Evolutionary conservation across 2,113 vertebrate species (phyloP).

Genomic region (Baryphthengus martii): DNA sequence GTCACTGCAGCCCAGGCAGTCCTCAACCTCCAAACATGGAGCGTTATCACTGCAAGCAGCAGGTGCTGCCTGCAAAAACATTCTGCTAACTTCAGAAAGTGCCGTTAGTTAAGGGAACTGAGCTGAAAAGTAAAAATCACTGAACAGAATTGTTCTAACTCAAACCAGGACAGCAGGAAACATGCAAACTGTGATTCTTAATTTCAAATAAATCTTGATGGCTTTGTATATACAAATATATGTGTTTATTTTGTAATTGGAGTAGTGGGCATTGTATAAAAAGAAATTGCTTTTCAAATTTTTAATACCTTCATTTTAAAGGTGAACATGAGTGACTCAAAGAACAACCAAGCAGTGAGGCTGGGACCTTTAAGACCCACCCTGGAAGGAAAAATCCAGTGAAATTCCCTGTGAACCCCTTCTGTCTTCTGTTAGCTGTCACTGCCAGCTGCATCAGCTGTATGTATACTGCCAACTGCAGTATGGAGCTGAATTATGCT

Average conservation of each 20-base stretch:
- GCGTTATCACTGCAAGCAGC: too few species aligned
- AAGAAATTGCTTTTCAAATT: neutral
- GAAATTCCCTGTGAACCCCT: neutral
- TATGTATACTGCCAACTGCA: neutral
- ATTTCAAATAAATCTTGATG: neutral
- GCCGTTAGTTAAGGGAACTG: too few species aligned
- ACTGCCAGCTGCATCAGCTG: neutral
- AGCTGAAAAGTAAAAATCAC: too few species aligned
- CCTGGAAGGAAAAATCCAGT: neutral
- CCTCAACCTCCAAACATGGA: too few species aligned
- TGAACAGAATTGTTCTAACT: too few species aligned
- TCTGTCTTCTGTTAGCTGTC: neutral
- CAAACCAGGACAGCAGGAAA: too few species aligned
- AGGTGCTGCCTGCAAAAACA: too few species aligned
- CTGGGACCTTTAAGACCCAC: neutral
- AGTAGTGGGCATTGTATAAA: neutral
- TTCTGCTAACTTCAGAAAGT: too few species aligned
- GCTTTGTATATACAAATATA: neutral
- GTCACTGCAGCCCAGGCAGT: too few species aligned
- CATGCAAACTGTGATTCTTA: neutral
- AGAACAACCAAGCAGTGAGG: neutral
- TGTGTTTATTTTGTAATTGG: neutral
- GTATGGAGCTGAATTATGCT: neutral
- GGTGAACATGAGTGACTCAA: neutral
- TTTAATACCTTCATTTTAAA: neutral